Conservation (phyloP, 2,113 vertebrate genomes). For the Neoarius graeffei region DNA sequence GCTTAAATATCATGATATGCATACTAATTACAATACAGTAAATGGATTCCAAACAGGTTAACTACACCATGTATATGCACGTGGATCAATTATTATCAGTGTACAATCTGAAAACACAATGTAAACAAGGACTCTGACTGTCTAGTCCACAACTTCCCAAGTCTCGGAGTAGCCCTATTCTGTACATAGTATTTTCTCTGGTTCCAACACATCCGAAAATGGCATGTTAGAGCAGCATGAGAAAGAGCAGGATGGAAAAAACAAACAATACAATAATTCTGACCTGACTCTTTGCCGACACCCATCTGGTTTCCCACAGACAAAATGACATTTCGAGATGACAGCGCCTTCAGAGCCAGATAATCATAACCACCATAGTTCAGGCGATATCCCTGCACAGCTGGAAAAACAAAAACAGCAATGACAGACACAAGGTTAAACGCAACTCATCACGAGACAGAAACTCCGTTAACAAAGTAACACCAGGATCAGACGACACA, state of each 20-base stretch:
- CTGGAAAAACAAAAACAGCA: slow-evolving; percentile 62
- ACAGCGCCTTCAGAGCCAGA: slow-evolving; percentile 90
- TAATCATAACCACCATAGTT: slow-evolving; percentile 95
- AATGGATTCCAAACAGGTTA: background rate
- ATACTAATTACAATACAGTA: background rate
- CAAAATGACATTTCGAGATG: slow-evolving; percentile 82
- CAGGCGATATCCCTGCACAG: slow-evolving; percentile 91
- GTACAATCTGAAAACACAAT: background rate
- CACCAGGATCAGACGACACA: too few relatives aligned
- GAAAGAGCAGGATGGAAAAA: background rate
- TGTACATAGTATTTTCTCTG: background rate
- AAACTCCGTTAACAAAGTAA: background rate
- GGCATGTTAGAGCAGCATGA: background rate
- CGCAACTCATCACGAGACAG: background rate
- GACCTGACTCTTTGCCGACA: slow-evolving; percentile 97
- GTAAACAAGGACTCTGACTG: background rate
- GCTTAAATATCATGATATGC: background rate
- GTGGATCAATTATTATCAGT: background rate
- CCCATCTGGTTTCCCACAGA: slow-evolving; percentile 98
- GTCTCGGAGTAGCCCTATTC: background rate
- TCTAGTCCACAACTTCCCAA: background rate
- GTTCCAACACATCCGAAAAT: background rate
- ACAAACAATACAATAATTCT: background rate
- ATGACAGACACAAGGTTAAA: background rate
- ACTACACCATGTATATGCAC: background rate